Evolutionary conservation across 2,797 vertebrate species (phyloP), one percentile per base, ranked within the genome.

Genomic region (Dendrocincla tyrannina): DNA sequence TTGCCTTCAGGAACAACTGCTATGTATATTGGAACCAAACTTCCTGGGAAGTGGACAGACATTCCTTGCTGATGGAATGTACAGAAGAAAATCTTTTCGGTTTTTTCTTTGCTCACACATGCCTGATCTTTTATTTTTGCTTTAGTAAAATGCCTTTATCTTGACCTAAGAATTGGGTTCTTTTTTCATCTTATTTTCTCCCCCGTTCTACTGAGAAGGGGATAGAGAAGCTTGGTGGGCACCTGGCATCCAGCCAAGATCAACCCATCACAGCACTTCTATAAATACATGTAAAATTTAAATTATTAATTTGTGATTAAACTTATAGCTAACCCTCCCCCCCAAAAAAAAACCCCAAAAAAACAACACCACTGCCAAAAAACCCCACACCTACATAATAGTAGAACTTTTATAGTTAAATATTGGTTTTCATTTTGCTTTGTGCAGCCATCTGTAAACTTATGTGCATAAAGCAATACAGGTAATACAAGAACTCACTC

Each of bases 171-270:
- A 33, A 11, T 44, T 25, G 7, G 13, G 19, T 4, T 1, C 12
- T 80, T 59, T 17, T 50, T 39, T 11, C 12, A 11, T 32, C 5
- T 13, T 39, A 13, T 58, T 70, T 83, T 64, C 37, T 44, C 7
- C 4, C 2, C 1, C 15, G 1, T 4, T 7, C 11, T 15, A 6
- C 5, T 2, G 4, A 46, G 14, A 18, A 39, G 3, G 4, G 3
- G 11, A 33, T 25, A 50, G 28, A 63, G 17, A 0, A 1, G 9
- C 24, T 70, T 39, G 35, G 10, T 33, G 10, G 23, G 20, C 13
- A 56, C 4, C 5, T 50, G 9, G 5, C 13, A 44, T 33, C 16
- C 24, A 52, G 28, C 8, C 20, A 46, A 46, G 13, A 25, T 25
- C 37, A 58, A 52, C 5, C 17, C 30, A 39, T 6, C 5, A 11